A percentile compares a stretch with the other conserved stretches of the same genome.
Conservation (phyloP, 2,888 invertebrate species). For the Strigamia transsilvanica region DNA sequence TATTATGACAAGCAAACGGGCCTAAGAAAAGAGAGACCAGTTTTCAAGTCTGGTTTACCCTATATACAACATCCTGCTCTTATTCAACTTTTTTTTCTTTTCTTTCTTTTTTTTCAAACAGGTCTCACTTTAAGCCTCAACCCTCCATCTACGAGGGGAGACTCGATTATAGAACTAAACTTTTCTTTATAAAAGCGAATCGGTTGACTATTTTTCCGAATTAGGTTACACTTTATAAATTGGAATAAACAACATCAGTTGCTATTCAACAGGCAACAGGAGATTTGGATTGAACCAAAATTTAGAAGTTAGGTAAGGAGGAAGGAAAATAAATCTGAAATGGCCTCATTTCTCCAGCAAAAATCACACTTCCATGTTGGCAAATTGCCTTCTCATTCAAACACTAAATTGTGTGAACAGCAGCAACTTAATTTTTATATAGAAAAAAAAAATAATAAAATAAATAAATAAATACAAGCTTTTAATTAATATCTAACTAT, state of each 20-base stretch:
- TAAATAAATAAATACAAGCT: neutral
- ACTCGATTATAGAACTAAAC: neutral
- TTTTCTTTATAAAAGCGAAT: neutral
- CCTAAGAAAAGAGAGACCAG: conserved; percentile 10
- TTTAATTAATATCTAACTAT: neutral
- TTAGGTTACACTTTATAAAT: neutral
- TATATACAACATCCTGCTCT: conserved; percentile 10
- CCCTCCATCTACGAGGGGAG: neutral
- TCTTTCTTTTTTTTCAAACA: neutral
- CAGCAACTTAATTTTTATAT: neutral
- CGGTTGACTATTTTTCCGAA: neutral
- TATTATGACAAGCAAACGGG: neutral
- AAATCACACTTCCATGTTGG: conserved; percentile 21
- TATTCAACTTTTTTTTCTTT: neutral
- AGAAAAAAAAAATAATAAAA: neutral
- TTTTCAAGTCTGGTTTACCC: conserved; percentile 11
- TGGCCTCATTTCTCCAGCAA: conserved; percentile 26
- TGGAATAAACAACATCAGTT: conserved; percentile 12
- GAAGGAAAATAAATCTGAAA: conserved; percentile 41
- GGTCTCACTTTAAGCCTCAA: neutral
- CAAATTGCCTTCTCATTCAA: conserved; percentile 2
- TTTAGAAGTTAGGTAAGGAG: conserved; percentile 11
- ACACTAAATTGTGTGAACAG: conserved; percentile 6
- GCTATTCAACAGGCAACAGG: conserved; percentile 26
- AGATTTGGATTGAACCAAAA: conserved; percentile 40